phyloP scores from a whole-genome alignment of 1,140 invertebrate genomes.

The Meloidogyne chitwoodi region DNA sequence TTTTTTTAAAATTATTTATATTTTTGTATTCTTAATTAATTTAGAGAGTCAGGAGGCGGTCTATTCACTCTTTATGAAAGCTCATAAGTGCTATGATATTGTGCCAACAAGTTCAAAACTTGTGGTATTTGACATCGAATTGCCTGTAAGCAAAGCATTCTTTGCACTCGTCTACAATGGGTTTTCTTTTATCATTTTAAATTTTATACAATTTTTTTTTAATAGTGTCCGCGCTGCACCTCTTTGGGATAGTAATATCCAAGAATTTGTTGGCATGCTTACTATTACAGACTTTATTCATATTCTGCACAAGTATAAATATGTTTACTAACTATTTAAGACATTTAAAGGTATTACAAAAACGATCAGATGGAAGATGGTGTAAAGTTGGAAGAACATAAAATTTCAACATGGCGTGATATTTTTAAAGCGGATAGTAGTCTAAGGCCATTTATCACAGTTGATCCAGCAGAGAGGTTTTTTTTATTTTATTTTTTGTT shows the following conservation, averaged over 20 bases:
- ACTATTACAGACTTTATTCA: slow-evolving; percentile 99
- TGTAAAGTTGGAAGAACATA: slow-evolving; percentile 80
- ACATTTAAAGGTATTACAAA: slow-evolving; percentile 42
- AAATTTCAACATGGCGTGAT: slow-evolving; percentile 83
- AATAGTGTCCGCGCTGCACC: slow-evolving; percentile 92
- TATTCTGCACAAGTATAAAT: slow-evolving; percentile 66
- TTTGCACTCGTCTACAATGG: slow-evolving; percentile 95
- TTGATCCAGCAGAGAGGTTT: slow-evolving; percentile 54
- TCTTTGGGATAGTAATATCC: slow-evolving; percentile 82
- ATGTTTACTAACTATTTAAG: neutral
- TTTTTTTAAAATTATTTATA: neutral
- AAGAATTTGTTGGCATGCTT: slow-evolving; percentile 87
- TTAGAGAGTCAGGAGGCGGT: slow-evolving; percentile 58
- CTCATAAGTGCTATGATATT: slow-evolving; percentile 97
- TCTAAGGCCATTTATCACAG: slow-evolving; percentile 50
- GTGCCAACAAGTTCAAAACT: slow-evolving; percentile 97
- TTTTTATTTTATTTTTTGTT: slow-evolving; percentile 11
- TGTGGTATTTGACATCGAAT: slow-evolving; percentile 97
- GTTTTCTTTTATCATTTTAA: slow-evolving; percentile 43
- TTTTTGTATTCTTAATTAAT: slow-evolving; percentile 32
- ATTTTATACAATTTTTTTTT: slow-evolving; percentile 82
- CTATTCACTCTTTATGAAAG: slow-evolving; percentile 79
- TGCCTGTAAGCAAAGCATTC: slow-evolving; percentile 94
- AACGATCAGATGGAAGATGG: slow-evolving; percentile 45
- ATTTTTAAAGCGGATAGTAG: slow-evolving; percentile 57